Base-by-base conservation (phyloP, 2,797 vertebrate genomes). In the Trachurus trachurus region DNA sequence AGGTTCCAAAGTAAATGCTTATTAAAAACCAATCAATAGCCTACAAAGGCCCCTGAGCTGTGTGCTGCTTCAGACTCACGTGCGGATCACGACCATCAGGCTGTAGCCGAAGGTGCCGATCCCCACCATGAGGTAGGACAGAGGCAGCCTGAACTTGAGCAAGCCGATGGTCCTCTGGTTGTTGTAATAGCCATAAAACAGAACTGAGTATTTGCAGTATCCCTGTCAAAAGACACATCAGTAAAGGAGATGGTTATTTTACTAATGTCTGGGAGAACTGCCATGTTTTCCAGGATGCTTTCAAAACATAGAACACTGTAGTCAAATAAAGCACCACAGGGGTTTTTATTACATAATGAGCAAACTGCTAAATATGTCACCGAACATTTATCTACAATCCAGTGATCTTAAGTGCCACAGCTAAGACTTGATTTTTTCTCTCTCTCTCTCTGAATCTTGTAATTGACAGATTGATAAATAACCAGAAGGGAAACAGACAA, bases 101-200 rank as follows among this genome's bases (percentile, higher is more conserved):
- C 98, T 99, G 92, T 99, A 99, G 89, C 98, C 97, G 0, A 99
- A 99, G 10, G 96, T 94, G 4, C 98, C 97, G 76, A 99, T 93
- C 52, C 98, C 98, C 31, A 99, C 98, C 97, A 98, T 93, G 78
- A 99, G 98, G 92, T 99, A 99, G 0, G 98, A 97, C 94, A 99
- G 95, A 2, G 98, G 98, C 54, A 99, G 87, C 78, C 98, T 94
- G 93, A 97, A 99, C 93, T 98, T 96, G 89, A 99, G 91, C 93
- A 97, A 93, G 29, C 98, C 98, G 0, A 99, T 96, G 69, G 97
- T 98, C 90, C 98, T 93, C 92, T 99, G 97, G 94, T 96, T 80
- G 66, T 98, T 98, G 93, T 99, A 99, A 90, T 96, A 99, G 39
- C 98, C 98, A 0, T 99, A 99, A 84, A 99, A 99, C 73, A 99